phyloP scores from a whole-genome alignment of 1,140 invertebrate species.

The Drosophila melanogaster region DNA sequence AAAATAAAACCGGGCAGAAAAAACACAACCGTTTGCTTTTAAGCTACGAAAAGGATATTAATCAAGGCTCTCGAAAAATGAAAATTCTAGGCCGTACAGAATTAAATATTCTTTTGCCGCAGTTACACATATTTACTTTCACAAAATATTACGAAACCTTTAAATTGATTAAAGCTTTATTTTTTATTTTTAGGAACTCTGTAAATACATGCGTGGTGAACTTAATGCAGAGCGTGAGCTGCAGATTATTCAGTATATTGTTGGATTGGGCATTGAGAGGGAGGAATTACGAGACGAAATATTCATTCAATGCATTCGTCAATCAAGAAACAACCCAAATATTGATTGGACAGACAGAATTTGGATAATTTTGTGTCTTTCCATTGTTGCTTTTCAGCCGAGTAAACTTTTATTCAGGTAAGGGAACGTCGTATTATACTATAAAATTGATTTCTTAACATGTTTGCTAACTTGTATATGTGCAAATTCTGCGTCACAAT shows the following conservation, averaged over 20 bases:
- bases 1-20: too few species aligned
- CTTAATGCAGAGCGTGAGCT: constrained; percentile 93
- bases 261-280: constrained; percentile 93
- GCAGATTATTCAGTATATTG: constrained; percentile 92
- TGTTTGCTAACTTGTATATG: too few species aligned
- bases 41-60: too few species aligned
- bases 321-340: constrained; percentile 94
- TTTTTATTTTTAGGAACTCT: constrained; percentile 89
- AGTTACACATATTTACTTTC: too few species aligned
- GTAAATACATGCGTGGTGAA: constrained; percentile 94
- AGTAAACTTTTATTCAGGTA: constrained; percentile 92
- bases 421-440: not conserved
- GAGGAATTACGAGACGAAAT: constrained; percentile 96
- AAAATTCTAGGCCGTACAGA: too few species aligned
- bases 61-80: too few species aligned
- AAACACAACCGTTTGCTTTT: too few species aligned
- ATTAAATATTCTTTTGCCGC: too few species aligned
- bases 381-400: constrained; percentile 96
- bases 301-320: constrained; percentile 94
- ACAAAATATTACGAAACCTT: too few species aligned
- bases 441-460: too few species aligned
- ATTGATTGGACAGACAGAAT: constrained; percentile 91
- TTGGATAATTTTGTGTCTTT: constrained; percentile 95
- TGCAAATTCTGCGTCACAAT: too few species aligned
- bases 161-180: too few species aligned